These are phyloP conservation scores for Galeruca laticollis DNA, from an alignment of 2,888 invertebrate genomes.

Conservation along the genomic window DNA sequence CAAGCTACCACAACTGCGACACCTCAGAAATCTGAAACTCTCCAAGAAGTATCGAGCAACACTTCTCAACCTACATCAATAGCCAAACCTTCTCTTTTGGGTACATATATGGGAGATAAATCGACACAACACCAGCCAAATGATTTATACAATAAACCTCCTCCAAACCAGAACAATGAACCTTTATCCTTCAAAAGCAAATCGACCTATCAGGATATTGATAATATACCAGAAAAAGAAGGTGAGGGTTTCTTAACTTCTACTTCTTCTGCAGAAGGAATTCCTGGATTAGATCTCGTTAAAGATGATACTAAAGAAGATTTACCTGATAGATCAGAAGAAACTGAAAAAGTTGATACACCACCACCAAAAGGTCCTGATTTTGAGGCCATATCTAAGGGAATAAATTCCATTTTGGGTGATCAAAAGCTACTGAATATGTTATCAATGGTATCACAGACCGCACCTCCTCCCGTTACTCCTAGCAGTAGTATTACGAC, in stretches of 20 bases:
- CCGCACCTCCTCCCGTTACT: conserved; percentile 50
- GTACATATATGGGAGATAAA: conserved; percentile 31
- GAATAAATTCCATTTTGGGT: conserved; percentile 73
- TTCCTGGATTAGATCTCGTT: conserved; percentile 81
- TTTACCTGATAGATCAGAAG: conserved; percentile 45
- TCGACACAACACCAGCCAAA: conserved; percentile 18
- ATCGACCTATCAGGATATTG: conserved; percentile 29
- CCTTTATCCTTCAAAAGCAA: conserved; percentile 56
- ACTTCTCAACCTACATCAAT: conserved; percentile 5
- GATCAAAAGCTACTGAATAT: conserved; percentile 75
- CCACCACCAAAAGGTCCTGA: conserved; percentile 63
- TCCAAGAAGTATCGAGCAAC: conserved; percentile 17
- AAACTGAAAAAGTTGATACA: conserved; percentile 43
- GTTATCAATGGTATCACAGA: conserved; percentile 67
- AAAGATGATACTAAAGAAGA: conserved; percentile 63
- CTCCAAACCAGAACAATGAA: conserved; percentile 60
- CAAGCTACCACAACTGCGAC: conserved; percentile 20
- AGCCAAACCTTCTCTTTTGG: conserved; percentile 34
- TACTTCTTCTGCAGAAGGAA: conserved; percentile 67
- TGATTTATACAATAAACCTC: conserved; percentile 48
- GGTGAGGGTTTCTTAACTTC: conserved; percentile 48
- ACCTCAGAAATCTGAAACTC: conserved; percentile 20
- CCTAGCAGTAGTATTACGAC: conserved; percentile 51
- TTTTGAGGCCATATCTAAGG: conserved; percentile 73
- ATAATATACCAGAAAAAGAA: conserved; percentile 36